These are phyloP conservation scores for Neomonachus schauinslandi DNA, from an alignment of 2,113 vertebrate genomes.

Conservation along the genomic window DNA sequence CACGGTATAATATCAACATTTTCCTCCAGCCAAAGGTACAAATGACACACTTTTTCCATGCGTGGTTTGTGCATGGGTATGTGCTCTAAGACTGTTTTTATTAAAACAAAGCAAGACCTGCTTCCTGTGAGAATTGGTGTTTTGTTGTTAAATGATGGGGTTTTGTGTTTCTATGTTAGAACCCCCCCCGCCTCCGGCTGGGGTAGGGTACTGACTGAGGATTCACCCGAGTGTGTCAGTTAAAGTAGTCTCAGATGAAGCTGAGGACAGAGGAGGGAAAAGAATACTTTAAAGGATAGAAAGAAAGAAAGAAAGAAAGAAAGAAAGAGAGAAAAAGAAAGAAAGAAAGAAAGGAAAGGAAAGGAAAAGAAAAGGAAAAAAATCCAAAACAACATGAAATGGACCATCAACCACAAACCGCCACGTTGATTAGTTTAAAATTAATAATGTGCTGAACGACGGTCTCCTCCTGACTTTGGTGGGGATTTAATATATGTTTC, in stretches of 20 bases:
- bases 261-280: slow-evolving; percentile 14
- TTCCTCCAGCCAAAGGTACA: slow-evolving; percentile 77
- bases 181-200: neutral
- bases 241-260: slow-evolving; percentile 40
- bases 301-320: neutral
- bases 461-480: neutral
- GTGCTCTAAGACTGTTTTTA: slow-evolving; percentile 76
- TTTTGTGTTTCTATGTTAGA: slow-evolving; percentile 50
- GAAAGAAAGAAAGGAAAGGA: neutral
- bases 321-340: neutral
- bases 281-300: neutral
- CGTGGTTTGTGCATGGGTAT: slow-evolving; percentile 59
- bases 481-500: slow-evolving; percentile 25
- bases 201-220: neutral
- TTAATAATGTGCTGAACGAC: neutral
- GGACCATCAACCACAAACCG: neutral
- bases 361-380: neutral
- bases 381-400: neutral
- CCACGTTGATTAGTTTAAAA: neutral
- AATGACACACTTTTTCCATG: slow-evolving; percentile 83
- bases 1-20: slow-evolving; percentile 71
- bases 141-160: slow-evolving; percentile 71
- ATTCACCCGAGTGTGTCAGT: neutral
- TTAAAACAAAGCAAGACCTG: slow-evolving; percentile 78
- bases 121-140: slow-evolving; percentile 79